These are phyloP conservation scores for Drosophila tristis DNA, from an alignment of 1,140 invertebrate genomes.

Conservation along the genomic window DNA sequence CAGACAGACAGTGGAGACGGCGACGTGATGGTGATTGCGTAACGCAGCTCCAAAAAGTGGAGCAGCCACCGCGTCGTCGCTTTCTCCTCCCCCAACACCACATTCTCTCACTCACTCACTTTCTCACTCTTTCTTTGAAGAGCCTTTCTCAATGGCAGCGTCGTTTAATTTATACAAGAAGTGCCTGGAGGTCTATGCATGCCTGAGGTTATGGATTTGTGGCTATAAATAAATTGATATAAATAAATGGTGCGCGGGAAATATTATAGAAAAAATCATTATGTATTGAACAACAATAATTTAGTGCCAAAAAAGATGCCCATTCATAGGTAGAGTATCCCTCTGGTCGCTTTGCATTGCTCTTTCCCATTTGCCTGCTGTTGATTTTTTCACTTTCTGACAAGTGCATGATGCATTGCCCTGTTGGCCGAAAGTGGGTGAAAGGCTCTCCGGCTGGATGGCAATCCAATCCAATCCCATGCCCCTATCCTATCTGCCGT, in stretches of 20 bases:
- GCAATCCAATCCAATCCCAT: slow-evolving; percentile 1
- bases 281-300: too few species aligned
- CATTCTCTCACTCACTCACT: slow-evolving; percentile 38
- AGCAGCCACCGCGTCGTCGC: slow-evolving; percentile 45
- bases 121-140: slow-evolving; percentile 32
- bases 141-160: background rate
- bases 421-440: slow-evolving; percentile 73
- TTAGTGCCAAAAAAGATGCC: too few species aligned
- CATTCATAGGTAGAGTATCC: slow-evolving; percentile 7
- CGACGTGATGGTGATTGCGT: slow-evolving; percentile 54
- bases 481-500: slow-evolving; percentile 28
- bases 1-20: slow-evolving; percentile 31
- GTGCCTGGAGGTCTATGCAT: background rate
- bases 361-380: slow-evolving; percentile 18
- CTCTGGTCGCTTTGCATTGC: background rate
- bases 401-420: slow-evolving; percentile 81
- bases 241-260: too few species aligned
- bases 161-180: slow-evolving; percentile 5
- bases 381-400: slow-evolving; percentile 59
- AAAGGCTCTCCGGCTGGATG: slow-evolving; percentile 58
- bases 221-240: too few species aligned
- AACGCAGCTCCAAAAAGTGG: slow-evolving; percentile 72
- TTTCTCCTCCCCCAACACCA: slow-evolving; percentile 55
- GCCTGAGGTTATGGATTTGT: too few species aligned
- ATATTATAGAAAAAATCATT: too few species aligned